Evolutionary conservation across 2,797 vertebrate species (phyloP), one percentile per base, ranked within the genome.

Genomic region (Fratercula arctica): DNA sequence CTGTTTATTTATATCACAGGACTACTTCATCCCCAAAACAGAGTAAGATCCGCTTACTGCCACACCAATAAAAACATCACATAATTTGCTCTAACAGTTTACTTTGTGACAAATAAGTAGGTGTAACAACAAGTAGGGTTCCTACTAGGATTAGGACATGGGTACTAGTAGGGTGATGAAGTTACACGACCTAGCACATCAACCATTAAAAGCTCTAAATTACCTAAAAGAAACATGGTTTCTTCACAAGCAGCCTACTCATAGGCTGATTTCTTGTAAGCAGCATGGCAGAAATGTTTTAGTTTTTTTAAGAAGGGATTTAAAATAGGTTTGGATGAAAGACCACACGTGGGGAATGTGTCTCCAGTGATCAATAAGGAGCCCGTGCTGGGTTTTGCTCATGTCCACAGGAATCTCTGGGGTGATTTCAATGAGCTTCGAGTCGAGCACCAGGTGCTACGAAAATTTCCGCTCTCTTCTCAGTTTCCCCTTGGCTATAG

Each of bases 341-440:
- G 31, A 73, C 16, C 23, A 46, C 46, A 51, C 0, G 0, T 19
- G 20, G 28, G 28, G 10, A 39, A 9, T 11, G 5, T 72, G 46
- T 82, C 31, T 85, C 51, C 54, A 76, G 37, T 76, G 67, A 82
- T 70, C 25, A 48, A 1, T 25, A 78, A 33, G 13, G 61, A 93
- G 10, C 33, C 46, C 6, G 0, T 78, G 28, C 31, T 53, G 35
- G 31, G 23, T 70, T 91, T 74, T 79, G 43, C 77, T 86, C 26
- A 28, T 81, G 29, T 78, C 50, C 73, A 6, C n/a, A 70, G 46
- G 18, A 70, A 9, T 72, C 79, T 61, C 33, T 10, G 18, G 35
- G 21, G 10, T 60, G 51, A 82, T 73, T 90, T 63, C 67, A 56
- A 4, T 56, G 83, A 78, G 4, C 41, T 86, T 31, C 4, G 35